Evolutionary conservation across 2,113 vertebrate genomes (phyloP).

Genomic region (Bufo bufo): DNA sequence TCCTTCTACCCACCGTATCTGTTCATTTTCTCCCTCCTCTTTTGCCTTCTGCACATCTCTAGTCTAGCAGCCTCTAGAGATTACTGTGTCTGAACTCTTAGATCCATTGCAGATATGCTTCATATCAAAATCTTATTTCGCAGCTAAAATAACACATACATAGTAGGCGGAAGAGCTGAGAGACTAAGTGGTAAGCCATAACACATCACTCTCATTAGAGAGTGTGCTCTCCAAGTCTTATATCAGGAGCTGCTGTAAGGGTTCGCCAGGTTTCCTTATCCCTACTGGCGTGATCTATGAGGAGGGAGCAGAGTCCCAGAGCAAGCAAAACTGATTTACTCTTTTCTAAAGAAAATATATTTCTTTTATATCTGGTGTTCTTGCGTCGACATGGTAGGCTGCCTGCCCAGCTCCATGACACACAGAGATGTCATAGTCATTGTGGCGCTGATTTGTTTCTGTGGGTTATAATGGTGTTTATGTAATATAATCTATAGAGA

Average conservation of each 20-base stretch:
- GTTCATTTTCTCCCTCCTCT: background rate
- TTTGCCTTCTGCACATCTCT: background rate
- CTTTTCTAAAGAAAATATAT: conserved; percentile 3
- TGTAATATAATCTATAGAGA: background rate
- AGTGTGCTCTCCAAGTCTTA: background rate
- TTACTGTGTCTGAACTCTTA: conserved; percentile 23
- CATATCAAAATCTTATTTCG: conserved; percentile 30
- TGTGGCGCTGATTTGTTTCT: background rate
- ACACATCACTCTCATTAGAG: conserved; percentile 16
- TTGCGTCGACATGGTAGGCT: background rate
- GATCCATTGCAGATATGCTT: conserved; percentile 14
- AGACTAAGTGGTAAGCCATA: background rate
- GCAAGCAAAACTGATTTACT: conserved; percentile 5
- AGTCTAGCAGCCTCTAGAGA: conserved; percentile 19
- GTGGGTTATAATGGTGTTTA: background rate
- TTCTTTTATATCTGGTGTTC: background rate
- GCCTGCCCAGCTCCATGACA: background rate
- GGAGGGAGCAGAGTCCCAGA: background rate
- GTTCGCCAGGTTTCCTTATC: conserved; percentile 10
- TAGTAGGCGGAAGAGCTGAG: background rate
- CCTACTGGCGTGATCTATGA: background rate
- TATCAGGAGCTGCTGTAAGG: background rate
- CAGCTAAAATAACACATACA: conserved; percentile 44
- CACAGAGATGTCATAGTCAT: background rate
- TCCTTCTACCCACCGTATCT: background rate